Percentiles rank a stretch among this genome's conserved stretches.
Conservation (phyloP, 1,140 invertebrate species). For the Cyclargus thomasi region DNA sequence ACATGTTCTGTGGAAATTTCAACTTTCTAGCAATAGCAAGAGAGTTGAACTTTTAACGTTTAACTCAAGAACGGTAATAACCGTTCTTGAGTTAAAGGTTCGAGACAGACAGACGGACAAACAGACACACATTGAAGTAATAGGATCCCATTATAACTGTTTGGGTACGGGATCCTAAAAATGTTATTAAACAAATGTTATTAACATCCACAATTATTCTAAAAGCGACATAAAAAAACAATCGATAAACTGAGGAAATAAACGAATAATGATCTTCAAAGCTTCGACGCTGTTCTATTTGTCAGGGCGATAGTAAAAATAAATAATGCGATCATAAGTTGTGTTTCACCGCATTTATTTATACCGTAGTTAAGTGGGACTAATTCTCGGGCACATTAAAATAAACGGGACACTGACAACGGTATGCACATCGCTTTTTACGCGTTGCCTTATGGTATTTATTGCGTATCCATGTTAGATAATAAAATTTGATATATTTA, state of each 20-base stretch:
- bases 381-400: slow-evolving; percentile 54
- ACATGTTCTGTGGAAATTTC: too few relatives aligned
- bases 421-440: slow-evolving; percentile 55
- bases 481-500: slow-evolving; percentile 48
- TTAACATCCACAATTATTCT: neutral
- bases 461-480: slow-evolving; percentile 47
- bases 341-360: slow-evolving; percentile 41
- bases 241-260: neutral
- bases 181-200: too few relatives aligned
- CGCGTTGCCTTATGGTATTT: slow-evolving; percentile 51
- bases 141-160: too few relatives aligned
- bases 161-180: too few relatives aligned
- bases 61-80: too few relatives aligned
- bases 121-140: too few relatives aligned
- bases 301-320: slow-evolving; percentile 38
- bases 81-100: too few relatives aligned
- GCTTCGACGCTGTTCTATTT: slow-evolving; percentile 28
- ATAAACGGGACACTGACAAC: slow-evolving; percentile 44
- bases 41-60: too few relatives aligned
- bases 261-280: neutral
- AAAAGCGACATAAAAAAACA: neutral
- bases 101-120: too few relatives aligned
- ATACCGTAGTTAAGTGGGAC: slow-evolving; percentile 47
- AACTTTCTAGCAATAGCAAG: too few relatives aligned
- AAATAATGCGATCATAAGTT: slow-evolving; percentile 33